Evolutionary conservation across 2,113 vertebrate genomes (phyloP).

Genomic region (Urocynchramus pylzowi): DNA sequence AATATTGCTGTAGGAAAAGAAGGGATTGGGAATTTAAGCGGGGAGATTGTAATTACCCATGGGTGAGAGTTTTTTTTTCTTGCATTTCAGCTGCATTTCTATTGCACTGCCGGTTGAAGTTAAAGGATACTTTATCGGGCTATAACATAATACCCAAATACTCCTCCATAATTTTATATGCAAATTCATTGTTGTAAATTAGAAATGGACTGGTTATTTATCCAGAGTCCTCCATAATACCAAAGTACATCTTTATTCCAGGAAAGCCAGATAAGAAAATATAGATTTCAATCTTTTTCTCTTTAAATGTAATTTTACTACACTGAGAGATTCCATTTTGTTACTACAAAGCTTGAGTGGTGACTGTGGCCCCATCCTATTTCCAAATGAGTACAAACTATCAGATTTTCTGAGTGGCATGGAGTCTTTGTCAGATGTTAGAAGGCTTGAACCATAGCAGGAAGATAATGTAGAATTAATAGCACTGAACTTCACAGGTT

Average conservation of each 20-base stretch:
- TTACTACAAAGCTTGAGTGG: not conserved
- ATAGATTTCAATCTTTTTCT: not conserved
- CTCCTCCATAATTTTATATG: not conserved
- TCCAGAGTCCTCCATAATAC: not conserved
- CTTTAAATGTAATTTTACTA: not conserved
- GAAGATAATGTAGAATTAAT: not conserved
- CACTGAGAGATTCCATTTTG: not conserved
- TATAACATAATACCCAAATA: not conserved
- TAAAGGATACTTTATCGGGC: not conserved
- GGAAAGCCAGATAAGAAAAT: not conserved
- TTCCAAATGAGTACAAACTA: not conserved
- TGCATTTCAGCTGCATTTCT: not conserved
- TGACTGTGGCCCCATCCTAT: not conserved
- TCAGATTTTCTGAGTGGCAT: not conserved
- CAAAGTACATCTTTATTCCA: not conserved
- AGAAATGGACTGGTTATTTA: not conserved
- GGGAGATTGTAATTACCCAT: not conserved
- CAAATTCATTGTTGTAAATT: not conserved
- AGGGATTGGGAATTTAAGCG: not conserved
- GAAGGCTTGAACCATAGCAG: not conserved
- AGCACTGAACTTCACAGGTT: not conserved
- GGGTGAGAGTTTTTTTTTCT: not conserved
- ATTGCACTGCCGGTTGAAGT: not conserved
- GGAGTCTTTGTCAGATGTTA: not conserved
- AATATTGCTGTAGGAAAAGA: not conserved